Base-by-base conservation (phyloP, 2,888 invertebrate species). In the Ennomos fuscantarius region DNA sequence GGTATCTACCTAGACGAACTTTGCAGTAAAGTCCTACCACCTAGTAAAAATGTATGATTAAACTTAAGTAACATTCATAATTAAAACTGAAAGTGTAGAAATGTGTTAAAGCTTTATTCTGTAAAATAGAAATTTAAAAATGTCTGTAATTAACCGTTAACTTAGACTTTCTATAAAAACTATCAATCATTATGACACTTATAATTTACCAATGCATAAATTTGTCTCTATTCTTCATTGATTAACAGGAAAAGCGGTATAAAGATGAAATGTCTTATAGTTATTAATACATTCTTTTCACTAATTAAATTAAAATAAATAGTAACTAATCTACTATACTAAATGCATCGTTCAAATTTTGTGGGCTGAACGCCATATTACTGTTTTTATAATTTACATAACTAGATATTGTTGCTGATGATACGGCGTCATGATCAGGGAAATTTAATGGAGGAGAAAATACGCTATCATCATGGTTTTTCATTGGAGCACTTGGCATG, bases 281-380 rank as follows among this genome's bases (percentile, higher is more conserved):
- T 0, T 13, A 45, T 8, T 45, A 35, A 34, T 45, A n/a, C 13
- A 49, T 32, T 36, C 31, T 13, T 53, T 46, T 45, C 35, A 41
- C 44, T 44, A 39, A 24, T 24, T 36, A 36, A 10, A 52, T 11
- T 35, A 39, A 36, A 11, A 15, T 43, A 45, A 37, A 15, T 43
- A 45, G 34, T 51, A 75, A 78, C 62, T 82, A 80, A 62, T 85
- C 80, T 10, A 85, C 74, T 83, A 87, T 84, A 78, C 90, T 88
- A 76, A 92, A 92, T 47, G 83, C 90, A 65, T 91, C 90, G 52
- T 92, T 91, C n/a, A 90, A 66, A 57, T 92, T 92, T 70, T 92
- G 92, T 9, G 91, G 90, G 65, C 88, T 91, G 45, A 90, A 92
- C 1, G 91, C 91, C 78, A 91, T 76, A 56, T 92, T 92, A 53